Conservation (phyloP, 2,888 invertebrate species). For the Scaptomyza parva region DNA sequence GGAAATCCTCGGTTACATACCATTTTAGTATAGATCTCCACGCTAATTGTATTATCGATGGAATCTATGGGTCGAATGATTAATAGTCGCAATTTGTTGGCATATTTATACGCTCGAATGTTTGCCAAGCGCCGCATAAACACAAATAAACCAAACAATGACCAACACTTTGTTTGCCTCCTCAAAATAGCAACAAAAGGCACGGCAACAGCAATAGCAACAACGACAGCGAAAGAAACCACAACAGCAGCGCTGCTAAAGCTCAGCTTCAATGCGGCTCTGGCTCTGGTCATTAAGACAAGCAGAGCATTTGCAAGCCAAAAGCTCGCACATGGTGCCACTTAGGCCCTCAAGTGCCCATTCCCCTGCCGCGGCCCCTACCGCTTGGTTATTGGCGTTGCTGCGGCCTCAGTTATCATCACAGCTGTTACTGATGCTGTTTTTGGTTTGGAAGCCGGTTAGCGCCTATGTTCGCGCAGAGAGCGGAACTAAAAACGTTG, state of each 20-base stretch:
- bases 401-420: constrained; percentile 34
- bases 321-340: constrained; percentile 72
- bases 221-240: constrained; percentile 13
- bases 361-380: constrained; percentile 28
- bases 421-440: constrained; percentile 28
- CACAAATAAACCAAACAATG: constrained; percentile 63
- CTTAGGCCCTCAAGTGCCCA: constrained; percentile 74
- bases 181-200: constrained; percentile 55
- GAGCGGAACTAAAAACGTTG: constrained; percentile 71
- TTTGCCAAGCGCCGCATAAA: constrained; percentile 55
- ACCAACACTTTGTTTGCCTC: constrained; percentile 68
- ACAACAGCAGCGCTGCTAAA: constrained; percentile 27
- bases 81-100: constrained; percentile 73
- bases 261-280: constrained; percentile 34
- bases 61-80: constrained; percentile 81
- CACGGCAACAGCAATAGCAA: constrained; percentile 34
- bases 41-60: constrained; percentile 74
- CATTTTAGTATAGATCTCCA: constrained; percentile 73
- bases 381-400: constrained; percentile 18
- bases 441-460: constrained; percentile 59
- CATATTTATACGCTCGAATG: constrained; percentile 78
- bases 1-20: constrained; percentile 50
- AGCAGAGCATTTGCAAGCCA: constrained; percentile 60
- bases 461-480: constrained; percentile 41
- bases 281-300: constrained; percentile 49